Evolutionary conservation across 2,113 vertebrate species (phyloP), one percentile per base, ranked within the genome.

Genomic region (Scytalopus superciliaris): DNA sequence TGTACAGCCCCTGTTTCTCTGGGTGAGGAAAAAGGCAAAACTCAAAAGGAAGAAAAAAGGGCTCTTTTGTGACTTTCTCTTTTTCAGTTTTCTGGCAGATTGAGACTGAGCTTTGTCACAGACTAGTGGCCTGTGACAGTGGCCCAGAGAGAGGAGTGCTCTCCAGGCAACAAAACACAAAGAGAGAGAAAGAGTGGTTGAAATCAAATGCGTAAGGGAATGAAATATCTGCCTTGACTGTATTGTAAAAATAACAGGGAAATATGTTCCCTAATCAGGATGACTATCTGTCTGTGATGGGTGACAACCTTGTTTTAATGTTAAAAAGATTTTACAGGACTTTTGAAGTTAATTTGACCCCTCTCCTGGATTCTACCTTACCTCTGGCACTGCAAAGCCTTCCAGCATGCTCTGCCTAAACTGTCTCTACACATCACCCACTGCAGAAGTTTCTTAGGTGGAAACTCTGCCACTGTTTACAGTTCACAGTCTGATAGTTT

Each of bases 91-190:
- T 82, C 59, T 83, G 84, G 45, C 96, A 95, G 96, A 94, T 57
- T 96, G 95, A 97, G 94, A 83, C 89, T 78, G 83, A 96, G 95
- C 92, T 97, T 96, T 96, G 95, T 95, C 89, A 95, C 82, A 96
- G 72, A 56, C 85, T 97, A 96, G 72, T 83, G 83, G 87, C 94
- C 91, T 97, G 93, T 96, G 94, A 97, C 96, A 92, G 89, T 15
- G 69, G 76, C 92, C 87, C 2, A 8, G 82, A 76, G 86, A 98
- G 86, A 97, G 93, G 53, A 97, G 83, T 12, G 3, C 76, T 95
- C 63, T 79, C 95, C 78, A 70, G 88, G 77, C 97, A 94, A 95
- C 90, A 39, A 86, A 94, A 79, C 60, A 96, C 79, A 88, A 91
- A 95, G 79, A 69, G n/a, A 81, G 37, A 68, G 55, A 87, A 59